Evolutionary conservation across 2,888 invertebrate genomes (phyloP).

Genomic region (Tenodera sinensis): DNA sequence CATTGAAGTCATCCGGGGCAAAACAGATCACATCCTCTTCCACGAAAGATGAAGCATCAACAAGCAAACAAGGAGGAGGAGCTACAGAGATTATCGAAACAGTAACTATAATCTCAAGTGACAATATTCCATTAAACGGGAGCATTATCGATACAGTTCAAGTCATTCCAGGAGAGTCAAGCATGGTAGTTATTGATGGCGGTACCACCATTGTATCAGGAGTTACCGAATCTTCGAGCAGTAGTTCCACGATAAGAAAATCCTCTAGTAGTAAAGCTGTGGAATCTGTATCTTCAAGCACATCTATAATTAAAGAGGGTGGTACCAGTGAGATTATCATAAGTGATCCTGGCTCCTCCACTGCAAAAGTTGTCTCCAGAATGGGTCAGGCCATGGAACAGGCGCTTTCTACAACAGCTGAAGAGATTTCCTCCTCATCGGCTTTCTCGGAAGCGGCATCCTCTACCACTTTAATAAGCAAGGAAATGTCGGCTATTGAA

Average conservation of each 20-base stretch:
- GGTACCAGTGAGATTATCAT: not conserved
- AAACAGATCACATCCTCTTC: not conserved
- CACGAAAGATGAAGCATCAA: not conserved
- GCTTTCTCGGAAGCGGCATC: not conserved
- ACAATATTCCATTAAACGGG: not conserved
- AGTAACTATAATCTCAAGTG: not conserved
- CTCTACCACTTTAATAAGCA: slow-evolving; percentile 5
- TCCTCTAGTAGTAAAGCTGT: slow-evolving; percentile 10
- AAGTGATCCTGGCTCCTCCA: not conserved
- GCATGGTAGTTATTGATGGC: not conserved
- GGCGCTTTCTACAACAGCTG: not conserved
- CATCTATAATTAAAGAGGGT: not conserved
- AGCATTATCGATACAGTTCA: not conserved
- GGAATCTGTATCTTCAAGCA: not conserved
- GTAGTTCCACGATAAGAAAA: slow-evolving; percentile 1
- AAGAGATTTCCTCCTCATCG: not conserved
- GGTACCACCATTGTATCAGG: not conserved
- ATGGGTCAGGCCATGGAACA: not conserved
- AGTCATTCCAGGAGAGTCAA: not conserved
- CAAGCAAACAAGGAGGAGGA: not conserved
- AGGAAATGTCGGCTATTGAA: not conserved
- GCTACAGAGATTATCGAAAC: not conserved
- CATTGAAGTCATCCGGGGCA: not conserved
- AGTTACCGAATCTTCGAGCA: slow-evolving; percentile 8
- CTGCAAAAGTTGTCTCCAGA: not conserved